These are phyloP conservation scores for Heterodera filipjevi DNA, from an alignment of 2,888 invertebrate species.

Conservation along the genomic window DNA sequence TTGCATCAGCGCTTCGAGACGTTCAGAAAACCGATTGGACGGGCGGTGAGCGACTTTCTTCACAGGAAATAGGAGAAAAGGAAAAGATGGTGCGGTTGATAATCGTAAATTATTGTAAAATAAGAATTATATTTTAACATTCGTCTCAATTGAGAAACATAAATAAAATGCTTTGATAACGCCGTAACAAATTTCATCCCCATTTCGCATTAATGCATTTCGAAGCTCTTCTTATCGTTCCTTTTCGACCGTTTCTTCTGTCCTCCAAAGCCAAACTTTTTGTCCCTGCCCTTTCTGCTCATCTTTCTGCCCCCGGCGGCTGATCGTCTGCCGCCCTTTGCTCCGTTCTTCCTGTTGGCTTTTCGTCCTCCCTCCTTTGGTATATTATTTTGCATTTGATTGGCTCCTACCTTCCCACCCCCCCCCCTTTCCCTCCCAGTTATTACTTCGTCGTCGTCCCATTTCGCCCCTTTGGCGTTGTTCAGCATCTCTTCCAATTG, in stretches of 20 bases:
- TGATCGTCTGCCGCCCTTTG: not conserved
- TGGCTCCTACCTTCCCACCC: not conserved
- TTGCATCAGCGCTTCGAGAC: not conserved
- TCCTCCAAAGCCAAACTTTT: conserved; percentile 91
- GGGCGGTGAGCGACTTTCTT: conserved; percentile 19
- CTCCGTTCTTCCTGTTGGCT: not conserved
- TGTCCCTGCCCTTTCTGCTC: conserved; percentile 73
- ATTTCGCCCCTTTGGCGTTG: conserved; percentile 48
- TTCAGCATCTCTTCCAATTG: conserved; percentile 61
- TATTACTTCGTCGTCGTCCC: conserved; percentile 43
- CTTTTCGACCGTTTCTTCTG: conserved; percentile 86
- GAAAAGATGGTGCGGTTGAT: not conserved
- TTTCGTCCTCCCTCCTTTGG: not conserved
- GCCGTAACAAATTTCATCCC: not conserved
- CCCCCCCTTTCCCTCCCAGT: not conserved
- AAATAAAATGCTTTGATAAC: not conserved
- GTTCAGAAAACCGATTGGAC: conserved; percentile 14
- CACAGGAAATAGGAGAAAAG: conserved; percentile 6
- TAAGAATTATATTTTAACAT: not conserved
- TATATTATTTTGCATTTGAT: not conserved
- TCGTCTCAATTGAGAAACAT: not conserved
- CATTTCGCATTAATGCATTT: not conserved
- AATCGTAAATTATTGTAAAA: not conserved
- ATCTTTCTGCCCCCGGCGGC: conserved; percentile 44
- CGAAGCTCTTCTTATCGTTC: conserved; percentile 78